Evolutionary conservation across 1,140 invertebrate species (phyloP).

Genomic region (Drosophila suzukii): DNA sequence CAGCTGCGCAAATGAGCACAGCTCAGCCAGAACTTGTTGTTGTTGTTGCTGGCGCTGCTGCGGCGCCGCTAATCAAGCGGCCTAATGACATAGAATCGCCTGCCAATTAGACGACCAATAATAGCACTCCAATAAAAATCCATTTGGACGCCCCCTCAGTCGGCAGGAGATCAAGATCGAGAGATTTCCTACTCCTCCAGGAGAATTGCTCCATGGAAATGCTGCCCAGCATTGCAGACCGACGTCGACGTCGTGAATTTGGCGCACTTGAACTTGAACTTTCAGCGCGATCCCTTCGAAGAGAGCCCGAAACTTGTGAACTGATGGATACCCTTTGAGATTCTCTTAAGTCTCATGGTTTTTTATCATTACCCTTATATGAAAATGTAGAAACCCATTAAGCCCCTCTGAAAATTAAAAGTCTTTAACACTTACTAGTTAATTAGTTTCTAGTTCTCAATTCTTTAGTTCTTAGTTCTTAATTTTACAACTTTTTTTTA

Average conservation of each 20-base stretch:
- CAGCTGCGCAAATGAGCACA: slow-evolving; percentile 76
- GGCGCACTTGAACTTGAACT: slow-evolving; percentile 73
- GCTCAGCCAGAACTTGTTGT: slow-evolving; percentile 34
- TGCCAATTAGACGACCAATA: slow-evolving; percentile 56
- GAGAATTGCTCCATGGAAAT: neutral
- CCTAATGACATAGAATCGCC: slow-evolving; percentile 61
- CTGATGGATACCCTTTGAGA: slow-evolving; percentile 1
- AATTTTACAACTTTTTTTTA: too few species aligned
- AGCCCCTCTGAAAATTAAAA: too few species aligned
- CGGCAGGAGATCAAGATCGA: neutral
- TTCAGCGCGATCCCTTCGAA: neutral
- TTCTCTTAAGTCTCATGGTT: neutral
- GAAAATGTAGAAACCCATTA: too few species aligned
- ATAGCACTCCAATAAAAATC: slow-evolving; percentile 43
- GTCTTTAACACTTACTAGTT: too few species aligned
- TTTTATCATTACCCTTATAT: too few species aligned
- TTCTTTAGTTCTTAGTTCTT: too few species aligned
- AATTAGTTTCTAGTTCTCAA: too few species aligned
- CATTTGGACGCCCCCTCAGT: slow-evolving; percentile 15
- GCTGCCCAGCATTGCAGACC: too few species aligned
- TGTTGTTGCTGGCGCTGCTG: slow-evolving; percentile 2
- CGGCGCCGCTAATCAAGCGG: slow-evolving; percentile 53
- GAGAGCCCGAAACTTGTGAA: neutral
- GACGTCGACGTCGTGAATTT: slow-evolving; percentile 18
- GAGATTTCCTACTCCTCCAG: slow-evolving; percentile 2